These are phyloP conservation scores for Tetropium fuscum DNA, from an alignment of 2,888 invertebrate species.

Conservation along the genomic window DNA sequence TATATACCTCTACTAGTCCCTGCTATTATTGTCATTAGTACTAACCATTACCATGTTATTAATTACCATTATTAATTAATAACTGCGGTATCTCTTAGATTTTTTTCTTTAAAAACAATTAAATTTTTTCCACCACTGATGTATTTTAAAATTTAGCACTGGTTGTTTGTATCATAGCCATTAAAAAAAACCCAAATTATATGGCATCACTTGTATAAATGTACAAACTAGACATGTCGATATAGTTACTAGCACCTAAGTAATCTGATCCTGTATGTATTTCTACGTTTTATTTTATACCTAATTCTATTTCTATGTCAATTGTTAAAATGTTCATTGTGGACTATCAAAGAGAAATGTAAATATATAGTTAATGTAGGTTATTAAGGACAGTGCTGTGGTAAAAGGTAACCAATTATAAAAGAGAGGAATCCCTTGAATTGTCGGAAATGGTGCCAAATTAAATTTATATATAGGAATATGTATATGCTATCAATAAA, in stretches of 20 bases:
- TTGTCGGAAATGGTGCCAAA: constrained; percentile 32
- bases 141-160: too few species aligned
- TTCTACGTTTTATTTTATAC: constrained; percentile 24
- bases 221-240: constrained; percentile 14
- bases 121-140: too few species aligned
- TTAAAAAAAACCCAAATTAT: constrained; percentile 5
- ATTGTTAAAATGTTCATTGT: constrained; percentile 28
- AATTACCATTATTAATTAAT: too few species aligned
- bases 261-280: constrained; percentile 1
- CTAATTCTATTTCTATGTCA: constrained; percentile 22
- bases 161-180: background rate
- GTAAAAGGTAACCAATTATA: constrained; percentile 1
- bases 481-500: constrained; percentile 26
- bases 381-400: constrained; percentile 1
- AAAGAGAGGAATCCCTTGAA: background rate
- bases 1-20: too few species aligned
- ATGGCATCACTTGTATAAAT: constrained; percentile 17
- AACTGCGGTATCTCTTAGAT: too few species aligned
- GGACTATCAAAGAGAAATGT: constrained; percentile 9
- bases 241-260: constrained; percentile 6
- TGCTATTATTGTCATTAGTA: too few species aligned
- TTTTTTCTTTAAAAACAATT: too few species aligned
- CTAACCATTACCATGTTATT: too few species aligned
- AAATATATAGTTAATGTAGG: constrained; percentile 20
- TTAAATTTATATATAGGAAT: constrained; percentile 30